Evolutionary conservation across 2,113 vertebrate species (phyloP).

Genomic region (Toxotes chatareus): DNA sequence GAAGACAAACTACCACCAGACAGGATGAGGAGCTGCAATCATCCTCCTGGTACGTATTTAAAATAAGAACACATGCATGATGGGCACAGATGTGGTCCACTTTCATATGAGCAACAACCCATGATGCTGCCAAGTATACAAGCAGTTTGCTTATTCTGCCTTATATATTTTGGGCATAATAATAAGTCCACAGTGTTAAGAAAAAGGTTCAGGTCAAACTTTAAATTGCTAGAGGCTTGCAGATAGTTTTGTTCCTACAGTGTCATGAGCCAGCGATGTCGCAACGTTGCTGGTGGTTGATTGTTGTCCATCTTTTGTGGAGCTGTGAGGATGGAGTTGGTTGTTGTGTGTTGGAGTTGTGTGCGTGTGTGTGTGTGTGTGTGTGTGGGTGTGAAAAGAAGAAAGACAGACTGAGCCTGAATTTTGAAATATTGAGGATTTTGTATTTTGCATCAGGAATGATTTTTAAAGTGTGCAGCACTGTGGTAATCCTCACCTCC

Average conservation of each 20-base stretch:
- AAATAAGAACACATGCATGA: constrained; percentile 11
- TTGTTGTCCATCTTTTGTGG: constrained; percentile 44
- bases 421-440: constrained; percentile 37
- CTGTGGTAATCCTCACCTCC: constrained; percentile 20
- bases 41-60: constrained; percentile 65
- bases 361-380: constrained; percentile 23
- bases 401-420: constrained; percentile 5
- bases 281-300: constrained; percentile 28
- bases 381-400: constrained; percentile 24
- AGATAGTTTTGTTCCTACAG: constrained; percentile 26
- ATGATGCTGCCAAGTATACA: background rate
- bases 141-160: background rate
- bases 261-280: constrained; percentile 8
- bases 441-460: constrained; percentile 34
- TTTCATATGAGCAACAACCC: constrained; percentile 3
- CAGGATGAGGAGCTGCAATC: constrained; percentile 39
- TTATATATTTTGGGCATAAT: background rate
- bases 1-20: constrained; percentile 46
- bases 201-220: constrained; percentile 23
- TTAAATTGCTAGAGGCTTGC: constrained; percentile 35
- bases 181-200: constrained; percentile 1
- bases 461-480: constrained; percentile 23
- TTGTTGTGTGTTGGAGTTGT: constrained; percentile 23
- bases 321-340: constrained; percentile 20
- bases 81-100: constrained; percentile 1